Base-by-base conservation (phyloP, 2,888 invertebrate species). In the Drosophila antonietae region DNA sequence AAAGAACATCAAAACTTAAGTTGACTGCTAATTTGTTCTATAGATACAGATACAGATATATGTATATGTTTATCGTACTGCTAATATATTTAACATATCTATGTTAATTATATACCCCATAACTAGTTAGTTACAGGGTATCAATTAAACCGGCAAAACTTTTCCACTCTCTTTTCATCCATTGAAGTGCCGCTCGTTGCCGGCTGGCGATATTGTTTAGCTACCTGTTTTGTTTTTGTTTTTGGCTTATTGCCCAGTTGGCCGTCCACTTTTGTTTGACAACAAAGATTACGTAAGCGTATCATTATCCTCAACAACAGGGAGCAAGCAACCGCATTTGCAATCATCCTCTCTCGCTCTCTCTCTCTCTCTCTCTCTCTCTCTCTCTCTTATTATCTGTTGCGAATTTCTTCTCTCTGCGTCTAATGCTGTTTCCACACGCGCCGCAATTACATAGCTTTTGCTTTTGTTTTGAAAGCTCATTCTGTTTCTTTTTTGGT, bases 211-310 rank as follows among this genome's bases (percentile, higher is more conserved):
- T 28, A 51, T 33, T 51, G 56, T 58, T 51, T 46, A 51, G 23
- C 65, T 63, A 82, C 78, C 78, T 80, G 77, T 73, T 67, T 73
- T 52, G 59, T 39, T 65, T 65, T 75, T 75, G 35, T 31, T 60
- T 61, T 74, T 85, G 83, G 75, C 77, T 49, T 43, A 41, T n/a
- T 78, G 80, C 80, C 74, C 64, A 67, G 56, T 55, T 31, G 28
- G n/a, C 28, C 53, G 39, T 43, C 47, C 53, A 62, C 73, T 68
- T 83, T 88, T 89, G 89, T 88, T 88, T 88, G 65, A 82, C 75
- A 89, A 88, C 88, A 88, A 88, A 85, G 74, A 73, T 88, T 87
- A 72, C 85, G 87, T 81, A 80, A 88, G 77, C 73, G 46, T 55
- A 41, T 18, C 41, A 41, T 41, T 28, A 55, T 41, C 51, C 41